Evolutionary conservation across 2,888 invertebrate species (phyloP), one percentile per base, ranked within the genome.

Genomic region (Norana najaformis): DNA sequence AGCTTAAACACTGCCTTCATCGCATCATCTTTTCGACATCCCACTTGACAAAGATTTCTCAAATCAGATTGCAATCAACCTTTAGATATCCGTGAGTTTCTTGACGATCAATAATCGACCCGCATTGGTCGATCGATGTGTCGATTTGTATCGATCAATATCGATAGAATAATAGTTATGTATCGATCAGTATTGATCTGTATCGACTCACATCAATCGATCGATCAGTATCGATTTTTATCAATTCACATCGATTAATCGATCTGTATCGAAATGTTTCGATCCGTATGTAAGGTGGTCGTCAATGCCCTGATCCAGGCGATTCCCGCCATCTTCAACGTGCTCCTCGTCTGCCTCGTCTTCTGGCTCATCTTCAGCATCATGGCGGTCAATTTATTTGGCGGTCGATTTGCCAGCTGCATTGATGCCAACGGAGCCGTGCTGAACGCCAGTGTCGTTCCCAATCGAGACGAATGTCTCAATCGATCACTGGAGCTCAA

Each of bases 321-420:
- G 95, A 98, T 99, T 96, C 99, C 99, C 95, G 98, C 98, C 96
- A 99, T 99, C 96, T 98, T 98, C 96, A 99, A 99, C 96, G 99
- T 99, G 96, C 96, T 99, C 95, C 96, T 99, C 95, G 99, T 99
- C 96, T 99, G 99, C 96, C 97, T 99, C 95, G 98, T 99, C 96
- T 99, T 99, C 96, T 99, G 99, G 99, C 97, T 99, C 94, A 99
- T 99, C 95, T 99, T 99, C 95, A 98, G 98, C 95, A 99, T 99
- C 94, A 98, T 99, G 98, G 99, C 99, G 93, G 99, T 99, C 91
- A 98, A 99, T 95, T 96, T 99, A 94, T 99, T 99, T 95, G 93
- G 92, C 95, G 99, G 99, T 95, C 88, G 89, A 37, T 91, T 90
- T 39, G 41, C 85, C 85, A 90, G 92, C 88, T 95, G 95, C 93